A percentile compares a stretch with the other conserved stretches of the same genome.
phyloP scores from a whole-genome alignment of 2,797 vertebrate genomes.

The Acanthiza pusilla region DNA sequence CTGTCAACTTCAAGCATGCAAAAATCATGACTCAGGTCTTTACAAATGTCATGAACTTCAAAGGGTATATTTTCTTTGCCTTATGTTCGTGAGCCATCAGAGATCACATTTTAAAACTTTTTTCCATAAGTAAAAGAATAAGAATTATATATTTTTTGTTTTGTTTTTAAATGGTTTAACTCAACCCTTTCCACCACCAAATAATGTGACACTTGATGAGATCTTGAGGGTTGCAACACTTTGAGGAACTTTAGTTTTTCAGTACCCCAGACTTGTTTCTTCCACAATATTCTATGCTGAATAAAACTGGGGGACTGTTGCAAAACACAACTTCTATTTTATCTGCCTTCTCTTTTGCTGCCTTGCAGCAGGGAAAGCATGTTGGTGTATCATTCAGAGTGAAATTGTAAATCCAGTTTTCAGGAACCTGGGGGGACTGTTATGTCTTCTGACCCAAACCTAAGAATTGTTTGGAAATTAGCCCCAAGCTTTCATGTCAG shows the following conservation, averaged over 20 bases:
- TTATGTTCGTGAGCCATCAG: not conserved
- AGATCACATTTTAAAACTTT: not conserved
- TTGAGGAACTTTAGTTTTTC: not conserved
- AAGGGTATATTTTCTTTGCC: not conserved
- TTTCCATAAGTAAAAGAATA: not conserved
- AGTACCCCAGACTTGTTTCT: not conserved
- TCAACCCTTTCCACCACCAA: not conserved
- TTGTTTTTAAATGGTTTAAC: not conserved
- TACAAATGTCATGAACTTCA: slow-evolving; percentile 20
- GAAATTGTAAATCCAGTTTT: not conserved
- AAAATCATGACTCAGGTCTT: not conserved
- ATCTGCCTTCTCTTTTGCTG: not conserved
- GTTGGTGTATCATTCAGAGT: not conserved
- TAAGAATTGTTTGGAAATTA: not conserved
- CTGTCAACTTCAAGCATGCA: not conserved
- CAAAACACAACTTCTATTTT: not conserved
- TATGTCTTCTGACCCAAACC: not conserved
- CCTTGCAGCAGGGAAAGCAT: not conserved
- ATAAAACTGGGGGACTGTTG: not conserved
- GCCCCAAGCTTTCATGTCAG: not conserved
- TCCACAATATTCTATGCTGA: not conserved
- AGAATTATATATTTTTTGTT: not conserved
- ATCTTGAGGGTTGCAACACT: not conserved
- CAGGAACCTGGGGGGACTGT: not conserved
- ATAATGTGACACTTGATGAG: not conserved